These are phyloP conservation scores for Arrhopalites spinosus DNA, from an alignment of 2,888 invertebrate genomes.

Conservation along the genomic window DNA sequence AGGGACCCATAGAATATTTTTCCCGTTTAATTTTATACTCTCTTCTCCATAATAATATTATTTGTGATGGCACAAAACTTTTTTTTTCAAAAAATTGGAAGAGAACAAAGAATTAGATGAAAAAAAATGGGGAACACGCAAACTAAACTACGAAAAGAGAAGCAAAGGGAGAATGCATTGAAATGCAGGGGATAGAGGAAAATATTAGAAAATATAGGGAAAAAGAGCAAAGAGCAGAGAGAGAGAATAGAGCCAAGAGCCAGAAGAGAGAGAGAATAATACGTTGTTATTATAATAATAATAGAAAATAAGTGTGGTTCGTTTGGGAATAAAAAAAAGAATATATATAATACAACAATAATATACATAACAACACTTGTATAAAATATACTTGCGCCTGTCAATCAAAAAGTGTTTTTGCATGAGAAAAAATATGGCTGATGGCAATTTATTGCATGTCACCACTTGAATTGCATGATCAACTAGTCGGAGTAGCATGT, in stretches of 20 bases:
- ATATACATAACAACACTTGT: no score
- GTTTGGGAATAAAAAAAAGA: conserved; percentile 9
- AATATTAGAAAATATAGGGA: background rate
- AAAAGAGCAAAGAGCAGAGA: background rate
- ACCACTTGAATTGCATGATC: conserved; percentile 32
- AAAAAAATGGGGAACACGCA: background rate
- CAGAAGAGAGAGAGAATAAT: background rate
- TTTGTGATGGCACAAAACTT: background rate
- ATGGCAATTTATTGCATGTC: conserved; percentile 40
- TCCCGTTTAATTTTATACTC: conserved; percentile 7
- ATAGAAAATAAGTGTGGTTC: conserved; percentile 39
- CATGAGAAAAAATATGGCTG: conserved; percentile 38
- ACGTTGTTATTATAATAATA: conserved; percentile 42
- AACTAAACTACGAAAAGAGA: background rate
- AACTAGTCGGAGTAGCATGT: background rate
- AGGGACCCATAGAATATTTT: background rate
- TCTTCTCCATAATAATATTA: background rate
- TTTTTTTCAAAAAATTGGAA: background rate
- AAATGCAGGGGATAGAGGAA: background rate
- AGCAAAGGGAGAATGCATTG: background rate
- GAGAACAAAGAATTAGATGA: conserved; percentile 15
- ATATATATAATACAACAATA: no score
- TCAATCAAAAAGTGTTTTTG: conserved; percentile 39
- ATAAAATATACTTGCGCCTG: conserved; percentile 27
- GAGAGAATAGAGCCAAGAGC: background rate